A percentile compares a stretch with the other conserved stretches of the same genome.
Evolutionary conservation across 2,888 invertebrate species (phyloP).

Genomic region (Zygothrica quintamaculata): DNA sequence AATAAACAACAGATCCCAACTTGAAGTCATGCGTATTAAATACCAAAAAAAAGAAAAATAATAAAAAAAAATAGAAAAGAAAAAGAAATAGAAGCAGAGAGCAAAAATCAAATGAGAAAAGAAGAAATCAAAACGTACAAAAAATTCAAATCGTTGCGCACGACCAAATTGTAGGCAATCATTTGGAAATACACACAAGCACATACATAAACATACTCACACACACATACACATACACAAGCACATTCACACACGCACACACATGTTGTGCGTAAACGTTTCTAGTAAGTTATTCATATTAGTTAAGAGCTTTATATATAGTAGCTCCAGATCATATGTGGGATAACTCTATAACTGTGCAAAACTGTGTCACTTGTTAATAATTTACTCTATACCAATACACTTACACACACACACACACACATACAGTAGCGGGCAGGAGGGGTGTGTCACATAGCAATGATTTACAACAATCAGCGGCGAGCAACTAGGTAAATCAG

Average conservation of each 20-base stretch:
- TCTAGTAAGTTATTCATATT: slow-evolving; percentile 58
- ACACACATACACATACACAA: slow-evolving; percentile 5
- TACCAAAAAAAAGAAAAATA: slow-evolving; percentile 39
- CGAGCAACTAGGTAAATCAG: slow-evolving; percentile 71
- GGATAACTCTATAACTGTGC: slow-evolving; percentile 37
- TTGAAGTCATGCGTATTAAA: slow-evolving; percentile 77
- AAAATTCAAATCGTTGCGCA: slow-evolving; percentile 70
- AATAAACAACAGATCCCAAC: slow-evolving; percentile 43
- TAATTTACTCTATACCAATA: slow-evolving; percentile 43
- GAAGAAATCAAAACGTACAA: slow-evolving; percentile 36
- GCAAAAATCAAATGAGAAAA: slow-evolving; percentile 14
- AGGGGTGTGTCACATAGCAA: slow-evolving; percentile 3
- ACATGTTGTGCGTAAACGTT: slow-evolving; percentile 41
- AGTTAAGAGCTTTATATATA: slow-evolving; percentile 44
- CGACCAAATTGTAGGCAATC: slow-evolving; percentile 76
- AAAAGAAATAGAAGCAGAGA: slow-evolving; percentile 30
- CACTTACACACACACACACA: background rate
- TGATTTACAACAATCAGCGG: slow-evolving; percentile 60
- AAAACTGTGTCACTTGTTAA: slow-evolving; percentile 59
- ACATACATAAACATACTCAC: slow-evolving; percentile 6
- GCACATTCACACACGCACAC: slow-evolving; percentile 5
- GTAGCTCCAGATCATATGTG: slow-evolving; percentile 13
- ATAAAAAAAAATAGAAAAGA: slow-evolving; percentile 21
- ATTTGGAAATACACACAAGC: slow-evolving; percentile 62
- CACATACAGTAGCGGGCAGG: too few species aligned